Percentiles rank a stretch among this genome's conserved stretches.
Evolutionary conservation across 2,888 invertebrate genomes (phyloP).

Genomic region (Heliconius hortense): DNA sequence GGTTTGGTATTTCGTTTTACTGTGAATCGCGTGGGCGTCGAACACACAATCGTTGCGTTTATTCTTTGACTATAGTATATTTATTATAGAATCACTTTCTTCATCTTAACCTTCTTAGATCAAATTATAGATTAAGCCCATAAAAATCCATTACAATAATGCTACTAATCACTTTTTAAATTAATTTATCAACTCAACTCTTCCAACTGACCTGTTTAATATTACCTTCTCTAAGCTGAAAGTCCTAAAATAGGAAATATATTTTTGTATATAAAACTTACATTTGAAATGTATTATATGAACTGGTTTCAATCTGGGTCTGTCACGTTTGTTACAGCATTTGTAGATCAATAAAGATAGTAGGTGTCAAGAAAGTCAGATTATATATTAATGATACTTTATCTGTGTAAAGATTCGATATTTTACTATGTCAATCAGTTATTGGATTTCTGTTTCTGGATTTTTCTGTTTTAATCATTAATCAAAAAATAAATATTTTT

Average conservation of each 20-base stretch:
- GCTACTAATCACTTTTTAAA: background rate
- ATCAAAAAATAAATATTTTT: background rate
- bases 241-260: background rate
- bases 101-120: background rate
- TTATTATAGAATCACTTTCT: too few relatives aligned
- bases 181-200: background rate
- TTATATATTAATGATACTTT: constrained; percentile 7
- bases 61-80: background rate
- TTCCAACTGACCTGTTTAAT: background rate
- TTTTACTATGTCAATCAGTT: background rate
- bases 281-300: constrained; percentile 6
- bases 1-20: too few relatives aligned
- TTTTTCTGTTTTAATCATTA: background rate
- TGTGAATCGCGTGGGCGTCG: too few relatives aligned
- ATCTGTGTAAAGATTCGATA: background rate
- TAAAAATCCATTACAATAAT: background rate
- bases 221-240: background rate
- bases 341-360: constrained; percentile 10
- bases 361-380: background rate
- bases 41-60: background rate
- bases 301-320: background rate
- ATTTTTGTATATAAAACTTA: background rate
- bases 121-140: background rate
- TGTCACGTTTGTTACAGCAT: constrained; percentile 14
- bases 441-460: too few relatives aligned